Evolutionary conservation across 2,888 invertebrate species (phyloP).

Genomic region (Dryobota labecula): DNA sequence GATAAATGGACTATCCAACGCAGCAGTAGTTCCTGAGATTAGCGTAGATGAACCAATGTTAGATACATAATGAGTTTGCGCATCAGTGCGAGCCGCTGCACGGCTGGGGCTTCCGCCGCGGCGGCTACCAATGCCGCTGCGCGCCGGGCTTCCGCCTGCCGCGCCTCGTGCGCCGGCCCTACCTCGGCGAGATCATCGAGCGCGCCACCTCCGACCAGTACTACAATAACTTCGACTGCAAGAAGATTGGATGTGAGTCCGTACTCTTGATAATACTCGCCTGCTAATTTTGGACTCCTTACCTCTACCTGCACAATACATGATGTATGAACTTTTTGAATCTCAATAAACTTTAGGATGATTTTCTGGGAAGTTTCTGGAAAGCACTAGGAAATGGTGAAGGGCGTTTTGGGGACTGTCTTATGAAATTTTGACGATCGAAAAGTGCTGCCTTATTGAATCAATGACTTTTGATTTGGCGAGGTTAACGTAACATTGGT

Average conservation of each 20-base stretch:
- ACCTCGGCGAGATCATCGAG: conserved; percentile 98
- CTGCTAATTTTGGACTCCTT: background rate
- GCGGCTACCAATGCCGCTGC: conserved; percentile 98
- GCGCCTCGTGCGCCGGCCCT: conserved; percentile 96
- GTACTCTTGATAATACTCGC: background rate
- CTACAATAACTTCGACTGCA: conserved; percentile 97
- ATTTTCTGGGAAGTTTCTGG: too few relatives aligned
- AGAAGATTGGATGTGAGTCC: conserved; percentile 96
- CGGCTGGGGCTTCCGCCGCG: conserved; percentile 98
- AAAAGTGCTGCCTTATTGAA: too few relatives aligned
- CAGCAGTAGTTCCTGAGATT: too few relatives aligned
- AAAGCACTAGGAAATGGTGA: too few relatives aligned
- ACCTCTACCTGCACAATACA: background rate
- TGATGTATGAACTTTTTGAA: background rate
- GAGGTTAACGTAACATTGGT: background rate
- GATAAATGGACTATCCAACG: too few relatives aligned
- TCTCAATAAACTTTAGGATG: background rate
- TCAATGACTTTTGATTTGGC: too few relatives aligned
- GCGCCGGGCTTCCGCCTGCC: conserved; percentile 97
- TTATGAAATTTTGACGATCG: too few relatives aligned
- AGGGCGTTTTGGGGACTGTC: too few relatives aligned
- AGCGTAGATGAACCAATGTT: too few relatives aligned
- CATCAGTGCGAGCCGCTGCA: conserved; percentile 97
- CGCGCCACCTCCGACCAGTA: conserved; percentile 98
- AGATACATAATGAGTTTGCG: too few relatives aligned